Conservation (phyloP, 2,797 vertebrate genomes). For the Valencia hispanica region DNA sequence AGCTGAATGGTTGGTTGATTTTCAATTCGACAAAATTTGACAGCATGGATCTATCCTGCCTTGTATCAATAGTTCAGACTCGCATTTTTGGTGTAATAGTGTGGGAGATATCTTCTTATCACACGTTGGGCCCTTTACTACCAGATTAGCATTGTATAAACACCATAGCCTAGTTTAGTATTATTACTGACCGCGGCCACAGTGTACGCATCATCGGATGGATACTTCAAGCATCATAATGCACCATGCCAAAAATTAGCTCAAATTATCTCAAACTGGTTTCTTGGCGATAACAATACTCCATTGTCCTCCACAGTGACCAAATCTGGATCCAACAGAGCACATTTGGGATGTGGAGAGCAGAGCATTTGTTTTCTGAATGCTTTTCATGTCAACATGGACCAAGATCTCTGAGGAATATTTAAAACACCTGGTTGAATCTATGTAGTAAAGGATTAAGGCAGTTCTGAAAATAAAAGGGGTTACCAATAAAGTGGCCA, state of each 20-base stretch:
- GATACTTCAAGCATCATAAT: not conserved
- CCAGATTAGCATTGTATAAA: too few relatives aligned
- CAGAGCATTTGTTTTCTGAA: not conserved
- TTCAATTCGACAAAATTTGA: not conserved
- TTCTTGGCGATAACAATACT: not conserved
- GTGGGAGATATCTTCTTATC: too few relatives aligned
- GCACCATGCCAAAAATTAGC: not conserved
- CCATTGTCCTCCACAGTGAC: not conserved
- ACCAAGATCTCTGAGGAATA: not conserved
- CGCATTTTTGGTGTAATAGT: too few relatives aligned
- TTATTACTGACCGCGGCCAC: not conserved
- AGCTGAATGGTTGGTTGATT: not conserved
- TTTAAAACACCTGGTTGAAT: not conserved
- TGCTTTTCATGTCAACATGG: not conserved
- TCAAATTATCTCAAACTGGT: not conserved
- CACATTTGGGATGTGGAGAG: not conserved
- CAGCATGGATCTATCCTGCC: too few relatives aligned
- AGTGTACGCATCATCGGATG: not conserved
- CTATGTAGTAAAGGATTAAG: not conserved
- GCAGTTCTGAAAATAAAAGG: not conserved
- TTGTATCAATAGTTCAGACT: too few relatives aligned
- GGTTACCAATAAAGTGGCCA: not conserved
- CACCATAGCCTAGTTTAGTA: too few relatives aligned
- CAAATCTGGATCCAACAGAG: not conserved
- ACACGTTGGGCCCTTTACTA: too few relatives aligned